A percentile compares a stretch with the other conserved stretches of the same genome.
phyloP scores from a whole-genome alignment of 2,797 vertebrate species.

The Gallinago stenura region DNA sequence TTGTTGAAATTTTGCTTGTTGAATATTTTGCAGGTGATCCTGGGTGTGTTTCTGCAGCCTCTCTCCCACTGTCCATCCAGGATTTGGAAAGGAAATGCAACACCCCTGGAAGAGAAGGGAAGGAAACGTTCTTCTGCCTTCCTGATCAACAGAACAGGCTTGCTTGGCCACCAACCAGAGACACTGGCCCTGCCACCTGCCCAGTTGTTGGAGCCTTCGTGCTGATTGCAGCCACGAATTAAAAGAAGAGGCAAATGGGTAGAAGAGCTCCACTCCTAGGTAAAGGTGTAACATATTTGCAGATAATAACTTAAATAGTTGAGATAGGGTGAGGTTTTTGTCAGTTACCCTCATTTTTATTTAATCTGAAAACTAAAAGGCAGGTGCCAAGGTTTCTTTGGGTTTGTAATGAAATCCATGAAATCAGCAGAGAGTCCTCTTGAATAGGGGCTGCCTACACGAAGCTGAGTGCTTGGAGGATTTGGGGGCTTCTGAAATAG shows the following conservation, averaged over 20 bases:
- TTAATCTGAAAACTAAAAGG: neutral
- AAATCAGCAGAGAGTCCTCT: neutral
- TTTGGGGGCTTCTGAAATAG: neutral
- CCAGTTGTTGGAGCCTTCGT: neutral
- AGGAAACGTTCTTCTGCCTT: neutral
- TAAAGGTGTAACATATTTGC: neutral
- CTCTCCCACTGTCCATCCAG: neutral
- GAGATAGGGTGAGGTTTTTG: neutral
- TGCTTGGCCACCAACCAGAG: neutral
- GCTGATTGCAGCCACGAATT: neutral
- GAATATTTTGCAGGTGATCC: neutral
- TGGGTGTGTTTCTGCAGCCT: neutral
- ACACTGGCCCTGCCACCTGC: neutral
- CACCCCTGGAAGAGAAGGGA: neutral
- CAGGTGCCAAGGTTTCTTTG: neutral
- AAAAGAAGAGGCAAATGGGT: neutral
- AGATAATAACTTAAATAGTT: neutral
- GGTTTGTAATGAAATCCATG: neutral
- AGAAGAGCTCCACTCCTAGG: neutral
- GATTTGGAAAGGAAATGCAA: neutral
- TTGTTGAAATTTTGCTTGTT: neutral
- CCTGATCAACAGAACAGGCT: neutral
- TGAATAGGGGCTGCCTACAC: neutral
- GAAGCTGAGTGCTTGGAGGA: neutral
- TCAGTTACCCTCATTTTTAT: neutral